phyloP scores from a whole-genome alignment of 2,888 invertebrate species.

The Macrophya annulata region DNA sequence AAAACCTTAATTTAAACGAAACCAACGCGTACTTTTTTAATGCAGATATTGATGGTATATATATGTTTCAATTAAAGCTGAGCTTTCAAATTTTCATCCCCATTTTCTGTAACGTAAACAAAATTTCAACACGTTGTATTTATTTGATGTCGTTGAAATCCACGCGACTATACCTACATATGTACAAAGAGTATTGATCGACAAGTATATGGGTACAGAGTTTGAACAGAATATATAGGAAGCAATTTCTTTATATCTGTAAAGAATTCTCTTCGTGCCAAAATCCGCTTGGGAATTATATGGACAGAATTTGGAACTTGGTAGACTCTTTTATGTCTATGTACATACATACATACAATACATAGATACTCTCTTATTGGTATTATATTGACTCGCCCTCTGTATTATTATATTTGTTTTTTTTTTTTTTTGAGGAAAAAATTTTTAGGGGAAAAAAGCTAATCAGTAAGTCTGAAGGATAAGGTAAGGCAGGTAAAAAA shows the following conservation, averaged over 20 bases:
- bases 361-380: no score
- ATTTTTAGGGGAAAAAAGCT: neutral
- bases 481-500: neutral
- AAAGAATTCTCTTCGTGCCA: neutral
- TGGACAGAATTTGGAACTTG: neutral
- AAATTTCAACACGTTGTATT: neutral
- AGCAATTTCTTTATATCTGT: constrained; percentile 7
- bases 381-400: neutral
- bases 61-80: neutral
- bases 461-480: constrained; percentile 10
- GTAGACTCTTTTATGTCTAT: neutral
- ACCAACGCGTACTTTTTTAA: neutral
- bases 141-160: neutral
- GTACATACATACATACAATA: no score
- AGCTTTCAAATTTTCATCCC: neutral
- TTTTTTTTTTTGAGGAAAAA: neutral
- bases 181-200: constrained; percentile 30
- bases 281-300: neutral
- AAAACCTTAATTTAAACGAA: neutral
- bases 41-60: neutral
- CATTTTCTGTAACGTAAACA: neutral
- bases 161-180: neutral
- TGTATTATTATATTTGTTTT: neutral
- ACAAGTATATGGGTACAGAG: neutral
- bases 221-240: constrained; percentile 13